These are phyloP conservation scores for Tigriopus californicus DNA, from an alignment of 2,888 invertebrate species.

Conservation along the genomic window DNA sequence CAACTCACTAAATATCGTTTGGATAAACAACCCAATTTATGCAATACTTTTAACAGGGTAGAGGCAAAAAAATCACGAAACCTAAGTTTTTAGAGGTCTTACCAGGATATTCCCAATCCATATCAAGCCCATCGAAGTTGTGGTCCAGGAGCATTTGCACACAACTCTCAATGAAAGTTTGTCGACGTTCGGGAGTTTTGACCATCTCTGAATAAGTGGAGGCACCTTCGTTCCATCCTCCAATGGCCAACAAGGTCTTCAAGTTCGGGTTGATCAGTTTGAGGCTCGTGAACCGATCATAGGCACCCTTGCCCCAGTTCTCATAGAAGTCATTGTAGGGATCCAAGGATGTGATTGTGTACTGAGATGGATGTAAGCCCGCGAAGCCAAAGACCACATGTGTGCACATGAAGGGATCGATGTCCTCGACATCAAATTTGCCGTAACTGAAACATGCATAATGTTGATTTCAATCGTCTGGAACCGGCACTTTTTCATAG, in stretches of 20 bases:
- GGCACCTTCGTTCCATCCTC: conserved; percentile 33
- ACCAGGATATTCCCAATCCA: conserved; percentile 26
- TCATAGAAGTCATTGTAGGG: conserved; percentile 40
- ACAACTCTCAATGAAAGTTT: conserved; percentile 22
- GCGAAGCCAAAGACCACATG: conserved; percentile 54
- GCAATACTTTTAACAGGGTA: too few relatives aligned
- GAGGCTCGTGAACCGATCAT: conserved; percentile 24
- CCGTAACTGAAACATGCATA: conserved; percentile 42
- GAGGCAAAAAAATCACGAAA: too few relatives aligned
- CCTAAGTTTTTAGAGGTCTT: too few relatives aligned
- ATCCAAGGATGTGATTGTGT: conserved; percentile 24
- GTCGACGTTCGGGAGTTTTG: conserved; percentile 16
- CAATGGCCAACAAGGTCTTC: conserved; percentile 27
- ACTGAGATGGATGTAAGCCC: conserved; percentile 38
- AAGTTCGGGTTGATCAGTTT: conserved; percentile 24
- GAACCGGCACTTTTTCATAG: conserved; percentile 33
- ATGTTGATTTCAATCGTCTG: too few relatives aligned
- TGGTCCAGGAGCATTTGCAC: conserved; percentile 22
- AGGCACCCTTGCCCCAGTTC: conserved; percentile 34
- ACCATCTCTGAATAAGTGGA: conserved; percentile 36
- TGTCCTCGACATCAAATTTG: conserved; percentile 42
- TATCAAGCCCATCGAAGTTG: conserved; percentile 24
- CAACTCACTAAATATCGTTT: too few relatives aligned
- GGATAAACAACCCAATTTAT: too few relatives aligned
- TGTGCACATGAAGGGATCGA: conserved; percentile 49